Evolutionary conservation across 2,113 vertebrate genomes (phyloP).

Genomic region (Siniperca chuatsi): DNA sequence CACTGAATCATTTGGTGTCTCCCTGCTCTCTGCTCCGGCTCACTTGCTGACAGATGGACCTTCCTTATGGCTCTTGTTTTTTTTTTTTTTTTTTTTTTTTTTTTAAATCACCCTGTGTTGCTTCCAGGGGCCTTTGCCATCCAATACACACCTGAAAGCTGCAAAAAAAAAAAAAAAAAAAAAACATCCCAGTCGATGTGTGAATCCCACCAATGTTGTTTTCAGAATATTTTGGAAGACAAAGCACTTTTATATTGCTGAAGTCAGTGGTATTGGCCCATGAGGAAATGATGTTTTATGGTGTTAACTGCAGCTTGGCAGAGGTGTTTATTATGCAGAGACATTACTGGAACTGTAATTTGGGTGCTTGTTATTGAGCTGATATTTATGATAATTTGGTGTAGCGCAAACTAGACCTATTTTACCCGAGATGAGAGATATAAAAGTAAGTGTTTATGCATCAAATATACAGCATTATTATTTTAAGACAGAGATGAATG

Average conservation of each 20-base stretch:
- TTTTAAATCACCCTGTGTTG: constrained; percentile 63
- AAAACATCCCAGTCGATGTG: constrained; percentile 53
- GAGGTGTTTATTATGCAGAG: constrained; percentile 56
- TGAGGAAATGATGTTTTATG: constrained; percentile 68
- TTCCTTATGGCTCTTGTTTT: constrained; percentile 76
- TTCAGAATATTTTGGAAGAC: constrained; percentile 46
- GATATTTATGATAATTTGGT: constrained; percentile 56
- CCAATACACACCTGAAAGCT: constrained; percentile 64
- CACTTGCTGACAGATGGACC: constrained; percentile 81
- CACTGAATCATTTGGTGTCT: constrained; percentile 38
- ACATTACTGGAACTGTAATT: constrained; percentile 55
- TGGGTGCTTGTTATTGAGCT: constrained; percentile 50
- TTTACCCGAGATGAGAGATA: constrained; percentile 3
- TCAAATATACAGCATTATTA: constrained; percentile 38
- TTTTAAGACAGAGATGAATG: neutral
- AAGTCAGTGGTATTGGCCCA: constrained; percentile 55
- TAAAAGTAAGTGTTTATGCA: constrained; percentile 20
- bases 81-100: neutral
- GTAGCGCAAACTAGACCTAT: constrained; percentile 8
- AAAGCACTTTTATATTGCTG: constrained; percentile 60
- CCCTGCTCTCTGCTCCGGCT: constrained; percentile 52
- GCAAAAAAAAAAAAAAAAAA: constrained; percentile 61
- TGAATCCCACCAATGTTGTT: constrained; percentile 65
- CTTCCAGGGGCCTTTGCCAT: constrained; percentile 48
- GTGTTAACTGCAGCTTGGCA: constrained; percentile 56